phyloP scores from a whole-genome alignment of 2,113 vertebrate species.

The Ia io region DNA sequence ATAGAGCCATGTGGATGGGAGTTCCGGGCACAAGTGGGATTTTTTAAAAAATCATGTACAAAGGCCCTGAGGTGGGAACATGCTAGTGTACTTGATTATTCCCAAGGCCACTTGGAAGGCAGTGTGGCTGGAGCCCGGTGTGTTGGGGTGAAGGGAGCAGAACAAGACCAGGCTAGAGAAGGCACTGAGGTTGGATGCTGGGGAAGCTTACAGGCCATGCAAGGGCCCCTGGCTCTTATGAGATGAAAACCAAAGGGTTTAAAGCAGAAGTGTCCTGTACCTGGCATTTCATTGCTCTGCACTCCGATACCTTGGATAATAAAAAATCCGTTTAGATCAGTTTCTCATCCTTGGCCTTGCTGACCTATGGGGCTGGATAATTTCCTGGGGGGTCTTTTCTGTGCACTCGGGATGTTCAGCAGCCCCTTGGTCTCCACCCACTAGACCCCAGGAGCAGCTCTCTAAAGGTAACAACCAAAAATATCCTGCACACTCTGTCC shows the following conservation, averaged over 20 bases:
- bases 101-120: neutral
- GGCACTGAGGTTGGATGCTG: accelerated
- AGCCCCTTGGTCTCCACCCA: neutral
- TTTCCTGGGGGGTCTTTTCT: neutral
- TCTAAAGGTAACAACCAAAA: neutral
- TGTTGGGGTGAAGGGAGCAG: neutral
- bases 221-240: neutral
- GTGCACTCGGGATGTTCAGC: no score
- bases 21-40: neutral
- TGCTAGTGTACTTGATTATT: neutral
- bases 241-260: neutral
- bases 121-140: accelerated
- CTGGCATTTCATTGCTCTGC: neutral
- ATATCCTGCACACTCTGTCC: accelerated
- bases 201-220: no score
- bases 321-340: neutral
- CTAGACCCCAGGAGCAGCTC: neutral
- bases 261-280: neutral
- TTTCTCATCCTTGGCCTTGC: neutral
- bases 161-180: no score
- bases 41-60: neutral
- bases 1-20: neutral
- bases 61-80: neutral
- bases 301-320: neutral
- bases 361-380: neutral